Evolutionary conservation across 1,140 invertebrate species (phyloP), one percentile per base, ranked within the genome.

Genomic region (Platyscapa corneri): DNA sequence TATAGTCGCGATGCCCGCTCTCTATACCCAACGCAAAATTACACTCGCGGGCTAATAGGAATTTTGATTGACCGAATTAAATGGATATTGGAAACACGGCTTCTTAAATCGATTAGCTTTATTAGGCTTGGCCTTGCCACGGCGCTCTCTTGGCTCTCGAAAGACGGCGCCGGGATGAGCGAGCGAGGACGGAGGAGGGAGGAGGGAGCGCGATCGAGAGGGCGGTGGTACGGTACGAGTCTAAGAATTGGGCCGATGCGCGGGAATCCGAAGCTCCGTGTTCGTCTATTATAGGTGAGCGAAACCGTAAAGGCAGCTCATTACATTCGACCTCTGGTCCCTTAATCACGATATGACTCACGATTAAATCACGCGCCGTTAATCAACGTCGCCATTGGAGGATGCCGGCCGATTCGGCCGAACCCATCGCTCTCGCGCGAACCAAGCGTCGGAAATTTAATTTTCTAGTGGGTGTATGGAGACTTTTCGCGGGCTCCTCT

Each of bases 31-130:
- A n/a, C n/a, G 87, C 89, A 80, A 92, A 93, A 93, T 92, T 92
- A 91, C 89, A 89, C 89, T 91, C 87, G 89, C 87, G 86, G 90
- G 90, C 90, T 93, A 92, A 93, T 93, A 92, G 91, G 90, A 91
- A 92, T 92, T 93, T 93, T 92, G 92, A 93, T 93, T 92, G 92
- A 93, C 92, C 90, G 91, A 93, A 93, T 93, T 92, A 93, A 93
- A 93, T 92, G 90, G 92, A 91, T 92, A 92, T 93, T 91, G 91
- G 89, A 90, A 90, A 90, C 87, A 86, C 89, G 89, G 85, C 87
- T 89, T 89, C 91, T 91, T 90, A 88, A 88, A 91, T 91, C 91
- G 89, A 90, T 92, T 91, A 90, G 89, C 88, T 92, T 90, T 90
- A 92, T 93, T 89, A 89, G 88, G 84, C 82, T 85, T 84, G 86